phyloP scores from a whole-genome alignment of 2,113 vertebrate genomes.

The Trogon melanurus region DNA sequence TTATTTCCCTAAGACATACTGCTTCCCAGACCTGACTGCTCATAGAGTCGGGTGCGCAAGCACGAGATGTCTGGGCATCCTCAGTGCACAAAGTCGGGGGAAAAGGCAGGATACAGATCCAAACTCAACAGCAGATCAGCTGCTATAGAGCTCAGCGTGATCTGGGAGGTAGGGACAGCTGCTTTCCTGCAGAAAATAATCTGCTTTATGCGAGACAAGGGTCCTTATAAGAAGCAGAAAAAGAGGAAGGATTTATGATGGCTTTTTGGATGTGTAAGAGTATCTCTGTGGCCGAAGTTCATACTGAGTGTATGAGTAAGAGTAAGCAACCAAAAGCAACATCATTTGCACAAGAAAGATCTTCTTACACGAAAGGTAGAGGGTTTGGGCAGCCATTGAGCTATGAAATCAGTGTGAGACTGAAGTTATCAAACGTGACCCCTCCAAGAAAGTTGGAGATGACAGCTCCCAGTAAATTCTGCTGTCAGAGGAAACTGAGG shows the following conservation, averaged over 20 bases:
- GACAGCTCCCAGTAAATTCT: not conserved
- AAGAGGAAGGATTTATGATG: slow-evolving; percentile 26
- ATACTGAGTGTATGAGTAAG: not conserved
- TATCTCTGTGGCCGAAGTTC: not conserved
- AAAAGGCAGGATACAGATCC: not conserved
- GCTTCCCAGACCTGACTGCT: not conserved
- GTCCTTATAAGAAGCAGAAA: not conserved
- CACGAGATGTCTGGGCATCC: not conserved
- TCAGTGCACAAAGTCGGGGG: not conserved
- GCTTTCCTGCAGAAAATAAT: not conserved
- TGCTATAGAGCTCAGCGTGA: not conserved
- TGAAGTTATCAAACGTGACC: not conserved
- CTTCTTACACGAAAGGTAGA: not conserved
- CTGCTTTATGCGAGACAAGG: not conserved
- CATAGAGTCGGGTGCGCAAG: not conserved
- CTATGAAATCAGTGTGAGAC: not conserved
- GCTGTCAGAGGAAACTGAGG: not conserved
- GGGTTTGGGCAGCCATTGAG: not conserved
- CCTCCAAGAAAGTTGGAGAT: not conserved
- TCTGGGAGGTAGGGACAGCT: not conserved
- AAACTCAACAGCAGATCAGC: not conserved
- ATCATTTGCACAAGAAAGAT: not conserved
- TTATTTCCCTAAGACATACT: not conserved
- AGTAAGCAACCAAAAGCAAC: not conserved
- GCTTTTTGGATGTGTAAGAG: not conserved